A percentile compares a stretch with the other conserved stretches of the same genome.
phyloP scores from a whole-genome alignment of 2,113 vertebrate species.

The Stercorarius parasiticus region DNA sequence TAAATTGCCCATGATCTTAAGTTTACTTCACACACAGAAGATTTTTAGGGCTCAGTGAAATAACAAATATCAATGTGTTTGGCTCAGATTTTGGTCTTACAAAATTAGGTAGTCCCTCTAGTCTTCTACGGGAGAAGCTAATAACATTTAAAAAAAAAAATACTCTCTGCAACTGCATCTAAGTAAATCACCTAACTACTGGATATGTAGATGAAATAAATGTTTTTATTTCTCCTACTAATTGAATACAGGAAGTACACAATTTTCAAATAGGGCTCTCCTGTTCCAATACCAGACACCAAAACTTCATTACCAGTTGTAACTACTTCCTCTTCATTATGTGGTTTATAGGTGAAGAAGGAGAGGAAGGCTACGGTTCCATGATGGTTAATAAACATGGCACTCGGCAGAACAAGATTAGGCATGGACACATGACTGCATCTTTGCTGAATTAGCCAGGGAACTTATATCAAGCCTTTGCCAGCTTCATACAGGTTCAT shows the following conservation, averaged over 20 bases:
- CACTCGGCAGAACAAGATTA: background rate
- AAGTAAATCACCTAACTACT: background rate
- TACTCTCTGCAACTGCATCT: background rate
- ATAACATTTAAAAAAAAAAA: background rate
- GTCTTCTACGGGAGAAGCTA: background rate
- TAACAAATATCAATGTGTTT: background rate
- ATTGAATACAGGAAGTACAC: slow-evolving; percentile 15
- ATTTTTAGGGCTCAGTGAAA: background rate
- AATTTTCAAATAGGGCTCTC: slow-evolving; percentile 2
- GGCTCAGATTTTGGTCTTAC: background rate
- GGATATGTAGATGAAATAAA: background rate
- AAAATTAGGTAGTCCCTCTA: background rate
- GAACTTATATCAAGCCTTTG: rapidly evolving
- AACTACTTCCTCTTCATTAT: slow-evolving; percentile 26
- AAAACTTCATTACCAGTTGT: slow-evolving; percentile 3
- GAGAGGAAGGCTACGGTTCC: background rate
- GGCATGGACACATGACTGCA: background rate
- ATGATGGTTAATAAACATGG: background rate
- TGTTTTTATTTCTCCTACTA: background rate
- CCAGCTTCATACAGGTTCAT: background rate
- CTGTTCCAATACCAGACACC: background rate
- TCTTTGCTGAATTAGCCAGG: background rate
- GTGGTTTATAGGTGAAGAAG: background rate
- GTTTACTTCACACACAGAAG: background rate
- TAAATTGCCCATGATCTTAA: background rate